phyloP scores from a whole-genome alignment of 2,797 vertebrate species.

The Cynopterus sphinx region DNA sequence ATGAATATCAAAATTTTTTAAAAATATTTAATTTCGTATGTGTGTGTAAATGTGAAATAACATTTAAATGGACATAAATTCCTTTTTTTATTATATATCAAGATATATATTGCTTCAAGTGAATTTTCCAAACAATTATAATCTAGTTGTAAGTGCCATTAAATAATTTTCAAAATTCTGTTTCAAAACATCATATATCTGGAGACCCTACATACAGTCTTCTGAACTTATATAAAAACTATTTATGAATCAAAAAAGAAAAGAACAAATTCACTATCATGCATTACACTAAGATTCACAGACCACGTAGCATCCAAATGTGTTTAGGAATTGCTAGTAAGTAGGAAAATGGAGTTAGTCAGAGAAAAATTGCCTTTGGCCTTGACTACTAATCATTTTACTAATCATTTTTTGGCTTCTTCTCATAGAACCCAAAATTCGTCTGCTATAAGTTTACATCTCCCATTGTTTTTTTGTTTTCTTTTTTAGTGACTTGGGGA shows the following conservation, averaged over 20 bases:
- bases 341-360: background rate
- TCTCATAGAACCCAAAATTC: background rate
- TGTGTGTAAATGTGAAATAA: background rate
- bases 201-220: background rate
- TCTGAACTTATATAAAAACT: background rate
- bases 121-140: background rate
- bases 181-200: background rate
- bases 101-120: background rate
- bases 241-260: background rate
- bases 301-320: background rate
- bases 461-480: background rate
- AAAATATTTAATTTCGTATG: background rate
- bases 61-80: background rate
- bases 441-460: background rate
- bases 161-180: background rate
- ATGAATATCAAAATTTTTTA: background rate
- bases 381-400: background rate
- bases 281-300: background rate
- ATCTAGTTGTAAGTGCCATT: background rate
- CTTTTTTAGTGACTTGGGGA: background rate
- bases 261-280: background rate
- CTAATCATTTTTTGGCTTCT: background rate
- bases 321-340: background rate
- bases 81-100: background rate
- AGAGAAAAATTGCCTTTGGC: background rate